These are phyloP conservation scores for Penaeus monodon DNA, from an alignment of 2,888 invertebrate species.

Conservation along the genomic window DNA sequence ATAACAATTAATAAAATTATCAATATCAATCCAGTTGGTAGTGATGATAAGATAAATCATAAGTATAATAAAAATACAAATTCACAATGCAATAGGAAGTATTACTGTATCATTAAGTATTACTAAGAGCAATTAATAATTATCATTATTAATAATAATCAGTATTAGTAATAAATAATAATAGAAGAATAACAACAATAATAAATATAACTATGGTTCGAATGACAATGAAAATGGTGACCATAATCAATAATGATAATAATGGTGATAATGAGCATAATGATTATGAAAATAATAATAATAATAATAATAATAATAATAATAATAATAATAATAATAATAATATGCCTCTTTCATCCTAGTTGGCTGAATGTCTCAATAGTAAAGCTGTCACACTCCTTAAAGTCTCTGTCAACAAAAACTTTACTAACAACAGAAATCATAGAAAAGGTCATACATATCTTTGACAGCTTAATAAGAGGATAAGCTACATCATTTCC, in stretches of 20 bases:
- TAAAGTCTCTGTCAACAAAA: too few species aligned
- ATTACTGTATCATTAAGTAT: not conserved
- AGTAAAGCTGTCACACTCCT: too few species aligned
- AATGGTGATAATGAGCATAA: too few species aligned
- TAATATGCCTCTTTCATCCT: too few species aligned
- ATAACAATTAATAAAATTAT: conserved; percentile 20
- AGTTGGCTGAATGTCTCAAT: too few species aligned
- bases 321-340: too few species aligned
- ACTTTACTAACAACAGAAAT: too few species aligned
- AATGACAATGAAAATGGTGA: not conserved
- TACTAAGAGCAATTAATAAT: not conserved
- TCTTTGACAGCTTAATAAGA: not conserved
- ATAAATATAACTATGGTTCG: not conserved
- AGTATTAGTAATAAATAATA: not conserved
- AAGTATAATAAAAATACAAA: too few species aligned
- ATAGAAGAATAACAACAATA: not conserved
- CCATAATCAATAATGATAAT: too few species aligned
- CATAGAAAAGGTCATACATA: not conserved
- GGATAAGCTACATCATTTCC: conserved; percentile 1
- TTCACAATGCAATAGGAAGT: too few species aligned
- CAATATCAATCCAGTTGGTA: not conserved
- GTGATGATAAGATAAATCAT: not conserved
- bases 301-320: too few species aligned
- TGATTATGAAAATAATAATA: too few species aligned
- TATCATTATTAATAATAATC: not conserved